Percentiles rank a stretch among this genome's conserved stretches.
phyloP scores from a whole-genome alignment of 1,140 invertebrate genomes.

The Pantala flavescens region DNA sequence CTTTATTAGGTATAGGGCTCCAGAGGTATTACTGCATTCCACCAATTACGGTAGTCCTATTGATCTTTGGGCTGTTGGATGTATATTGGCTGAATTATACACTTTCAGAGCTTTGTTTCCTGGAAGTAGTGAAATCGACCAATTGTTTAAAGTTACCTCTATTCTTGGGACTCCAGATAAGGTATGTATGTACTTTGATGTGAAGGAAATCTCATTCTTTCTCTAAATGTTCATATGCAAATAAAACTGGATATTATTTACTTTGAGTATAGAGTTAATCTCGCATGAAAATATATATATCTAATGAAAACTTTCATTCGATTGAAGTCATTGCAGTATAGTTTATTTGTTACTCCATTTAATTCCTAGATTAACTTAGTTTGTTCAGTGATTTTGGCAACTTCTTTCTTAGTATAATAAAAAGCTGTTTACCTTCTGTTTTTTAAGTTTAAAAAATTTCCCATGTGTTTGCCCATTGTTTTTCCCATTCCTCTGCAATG shows the following conservation, averaged over 20 bases:
- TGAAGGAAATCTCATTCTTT: neutral
- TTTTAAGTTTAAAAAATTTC: no score
- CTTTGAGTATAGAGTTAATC: no score
- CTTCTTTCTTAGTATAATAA: no score
- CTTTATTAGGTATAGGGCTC: slow-evolving; percentile 68
- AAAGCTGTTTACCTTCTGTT: no score
- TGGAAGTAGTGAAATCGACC: slow-evolving; percentile 94
- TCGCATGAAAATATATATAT: no score
- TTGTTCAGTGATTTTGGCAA: no score
- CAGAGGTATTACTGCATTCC: slow-evolving; percentile 90
- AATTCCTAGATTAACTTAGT: no score
- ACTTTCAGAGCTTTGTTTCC: slow-evolving; percentile 97
- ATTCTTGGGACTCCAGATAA: slow-evolving; percentile 90
- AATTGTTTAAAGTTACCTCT: slow-evolving; percentile 95
- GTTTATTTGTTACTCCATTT: no score
- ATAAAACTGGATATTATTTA: neutral
- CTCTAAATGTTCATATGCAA: neutral
- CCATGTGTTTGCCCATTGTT: no score
- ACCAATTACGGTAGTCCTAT: slow-evolving; percentile 94
- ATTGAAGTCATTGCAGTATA: no score
- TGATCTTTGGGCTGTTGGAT: slow-evolving; percentile 96
- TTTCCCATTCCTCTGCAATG: no score
- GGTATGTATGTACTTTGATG: slow-evolving; percentile 34
- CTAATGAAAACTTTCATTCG: no score
- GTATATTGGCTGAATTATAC: slow-evolving; percentile 97